These are phyloP conservation scores for Drosophila stalkeri DNA, from an alignment of 2,888 invertebrate genomes.

Conservation along the genomic window DNA sequence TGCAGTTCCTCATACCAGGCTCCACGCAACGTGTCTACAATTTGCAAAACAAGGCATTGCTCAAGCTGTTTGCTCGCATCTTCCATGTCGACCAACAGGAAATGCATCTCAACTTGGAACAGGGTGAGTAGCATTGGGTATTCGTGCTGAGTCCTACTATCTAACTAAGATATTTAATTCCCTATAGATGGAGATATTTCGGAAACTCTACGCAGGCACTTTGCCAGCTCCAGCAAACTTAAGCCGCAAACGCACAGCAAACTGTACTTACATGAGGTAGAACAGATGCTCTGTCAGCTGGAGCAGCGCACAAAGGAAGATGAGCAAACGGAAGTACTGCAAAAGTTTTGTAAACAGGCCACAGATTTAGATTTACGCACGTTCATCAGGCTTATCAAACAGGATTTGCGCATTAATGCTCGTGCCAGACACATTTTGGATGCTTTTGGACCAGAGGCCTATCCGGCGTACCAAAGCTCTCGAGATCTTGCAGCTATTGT, in stretches of 20 bases:
- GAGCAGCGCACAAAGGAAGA: slow-evolving; percentile 93
- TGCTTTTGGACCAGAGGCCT: slow-evolving; percentile 94
- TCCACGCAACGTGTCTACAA: slow-evolving; percentile 95
- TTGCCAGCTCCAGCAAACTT: slow-evolving; percentile 87
- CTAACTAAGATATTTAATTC: neutral
- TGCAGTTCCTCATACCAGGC: slow-evolving; percentile 93
- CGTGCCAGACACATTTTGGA: slow-evolving; percentile 96
- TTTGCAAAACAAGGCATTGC: slow-evolving; percentile 95
- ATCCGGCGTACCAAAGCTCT: slow-evolving; percentile 94
- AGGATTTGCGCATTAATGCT: slow-evolving; percentile 96
- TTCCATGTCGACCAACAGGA: slow-evolving; percentile 90
- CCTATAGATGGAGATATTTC: slow-evolving; percentile 90
- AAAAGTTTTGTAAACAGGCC: slow-evolving; percentile 90
- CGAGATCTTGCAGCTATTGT: slow-evolving; percentile 92
- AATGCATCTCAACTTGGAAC: slow-evolving; percentile 94
- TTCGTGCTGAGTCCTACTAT: neutral
- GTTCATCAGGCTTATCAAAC: slow-evolving; percentile 93
- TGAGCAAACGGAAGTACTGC: slow-evolving; percentile 92
- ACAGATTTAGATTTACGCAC: slow-evolving; percentile 94
- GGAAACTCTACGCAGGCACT: slow-evolving; percentile 92
- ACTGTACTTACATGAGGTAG: slow-evolving; percentile 91
- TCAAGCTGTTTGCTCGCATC: slow-evolving; percentile 94
- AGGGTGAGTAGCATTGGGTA: slow-evolving; percentile 85
- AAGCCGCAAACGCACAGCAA: slow-evolving; percentile 89
- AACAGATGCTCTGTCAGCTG: slow-evolving; percentile 90